These are phyloP conservation scores for Abramis brama DNA, from an alignment of 2,113 vertebrate species.

Conservation along the genomic window DNA sequence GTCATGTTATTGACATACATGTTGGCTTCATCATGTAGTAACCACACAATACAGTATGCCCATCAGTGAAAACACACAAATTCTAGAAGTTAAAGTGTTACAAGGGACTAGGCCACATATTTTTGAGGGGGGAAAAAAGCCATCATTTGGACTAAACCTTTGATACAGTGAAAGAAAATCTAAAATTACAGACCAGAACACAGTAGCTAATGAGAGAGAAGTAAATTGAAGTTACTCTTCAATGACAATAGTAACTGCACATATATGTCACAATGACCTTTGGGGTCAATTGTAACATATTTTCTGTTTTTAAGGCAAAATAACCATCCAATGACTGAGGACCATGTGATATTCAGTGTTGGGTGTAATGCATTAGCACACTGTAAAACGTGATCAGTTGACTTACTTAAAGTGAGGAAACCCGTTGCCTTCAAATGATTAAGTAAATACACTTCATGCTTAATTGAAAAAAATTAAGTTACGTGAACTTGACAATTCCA, in stretches of 20 bases:
- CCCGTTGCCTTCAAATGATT: too few relatives aligned
- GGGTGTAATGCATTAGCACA: too few relatives aligned
- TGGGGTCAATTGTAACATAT: background rate
- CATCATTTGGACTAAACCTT: slow-evolving; percentile 27
- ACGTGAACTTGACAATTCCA: too few relatives aligned
- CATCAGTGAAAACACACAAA: slow-evolving; percentile 27
- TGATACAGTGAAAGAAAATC: slow-evolving; percentile 44
- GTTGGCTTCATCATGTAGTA: slow-evolving; percentile 45
- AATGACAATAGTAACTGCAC: slow-evolving; percentile 5
- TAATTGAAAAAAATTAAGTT: too few relatives aligned
- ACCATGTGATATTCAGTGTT: background rate
- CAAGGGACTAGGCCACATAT: slow-evolving; percentile 15
- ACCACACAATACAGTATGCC: slow-evolving; percentile 43
- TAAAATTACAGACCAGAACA: slow-evolving; percentile 48
- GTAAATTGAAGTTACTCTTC: slow-evolving; percentile 27
- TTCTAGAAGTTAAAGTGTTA: background rate
- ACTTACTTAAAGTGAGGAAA: too few relatives aligned
- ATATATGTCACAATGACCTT: background rate
- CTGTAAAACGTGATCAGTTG: too few relatives aligned
- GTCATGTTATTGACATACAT: slow-evolving; percentile 54
- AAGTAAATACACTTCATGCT: too few relatives aligned
- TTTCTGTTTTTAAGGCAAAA: slow-evolving; percentile 44
- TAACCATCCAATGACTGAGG: background rate
- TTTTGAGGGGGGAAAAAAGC: background rate
- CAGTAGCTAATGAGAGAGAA: slow-evolving; percentile 17